Percentiles rank a stretch among this genome's conserved stretches.
phyloP scores from a whole-genome alignment of 92 coral and sea anemone species.

The Diadumene lineata region DNA sequence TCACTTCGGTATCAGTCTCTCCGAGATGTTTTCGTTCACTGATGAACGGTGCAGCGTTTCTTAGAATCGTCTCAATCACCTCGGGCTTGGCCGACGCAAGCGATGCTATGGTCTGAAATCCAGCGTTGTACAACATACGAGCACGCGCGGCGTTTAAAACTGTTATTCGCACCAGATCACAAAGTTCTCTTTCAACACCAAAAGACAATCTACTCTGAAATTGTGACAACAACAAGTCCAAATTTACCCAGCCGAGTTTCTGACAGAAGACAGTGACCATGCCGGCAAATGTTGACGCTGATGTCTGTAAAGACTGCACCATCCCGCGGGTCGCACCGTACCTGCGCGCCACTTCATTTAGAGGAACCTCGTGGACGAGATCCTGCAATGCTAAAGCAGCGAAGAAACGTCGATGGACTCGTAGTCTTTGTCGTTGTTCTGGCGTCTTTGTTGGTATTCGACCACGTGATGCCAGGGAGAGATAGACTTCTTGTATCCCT shows the following conservation, averaged over 20 bases:
- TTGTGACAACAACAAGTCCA: constrained; percentile 85
- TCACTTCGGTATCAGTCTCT: constrained; percentile 87
- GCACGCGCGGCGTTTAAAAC: constrained; percentile 97
- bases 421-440: constrained; percentile 79
- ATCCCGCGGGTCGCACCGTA: constrained; percentile 96
- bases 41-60: constrained; percentile 90
- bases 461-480: constrained; percentile 87
- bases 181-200: constrained; percentile 95
- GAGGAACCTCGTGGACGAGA: constrained; percentile 88
- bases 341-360: constrained; percentile 81
- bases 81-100: constrained; percentile 79
- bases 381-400: constrained; percentile 96
- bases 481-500: constrained; percentile 76
- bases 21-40: constrained; percentile 82
- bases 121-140: constrained; percentile 92
- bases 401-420: constrained; percentile 92
- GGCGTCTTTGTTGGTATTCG: constrained; percentile 89
- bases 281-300: constrained; percentile 98
- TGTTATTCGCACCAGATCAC: constrained; percentile 89
- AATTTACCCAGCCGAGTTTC: constrained; percentile 93
- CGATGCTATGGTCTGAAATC: constrained; percentile 87
- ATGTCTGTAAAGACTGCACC: constrained; percentile 92
- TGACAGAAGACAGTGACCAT: constrained; percentile 97
- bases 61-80: constrained; percentile 73
- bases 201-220: constrained; percentile 94